Conservation (phyloP, 2,797 vertebrate genomes). For the Delichon dasypus region DNA sequence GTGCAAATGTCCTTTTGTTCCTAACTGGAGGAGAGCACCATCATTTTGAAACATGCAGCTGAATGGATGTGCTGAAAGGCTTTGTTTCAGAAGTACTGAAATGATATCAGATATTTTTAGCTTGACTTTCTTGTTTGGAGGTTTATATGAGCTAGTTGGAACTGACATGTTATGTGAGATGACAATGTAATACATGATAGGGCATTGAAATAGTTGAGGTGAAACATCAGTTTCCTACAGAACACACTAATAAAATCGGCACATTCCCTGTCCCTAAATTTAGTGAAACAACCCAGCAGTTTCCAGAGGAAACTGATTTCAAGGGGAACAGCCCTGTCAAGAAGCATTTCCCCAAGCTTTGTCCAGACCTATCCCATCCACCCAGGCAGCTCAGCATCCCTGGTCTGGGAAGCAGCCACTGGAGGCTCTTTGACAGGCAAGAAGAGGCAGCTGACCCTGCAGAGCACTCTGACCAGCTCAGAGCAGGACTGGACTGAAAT, state of each 20-base stretch:
- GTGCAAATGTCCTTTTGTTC: not conserved
- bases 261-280: not conserved
- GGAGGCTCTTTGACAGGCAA: not conserved
- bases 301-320: slow-evolving; percentile 2
- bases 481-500: not conserved
- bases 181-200: not conserved
- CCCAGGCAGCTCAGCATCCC: not conserved
- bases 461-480: not conserved
- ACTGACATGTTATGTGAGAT: not conserved
- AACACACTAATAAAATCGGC: not conserved
- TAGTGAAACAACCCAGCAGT: not conserved
- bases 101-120: not conserved
- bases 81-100: not conserved
- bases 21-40: not conserved
- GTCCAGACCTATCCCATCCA: not conserved
- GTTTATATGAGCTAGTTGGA: not conserved
- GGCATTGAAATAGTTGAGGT: not conserved
- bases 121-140: not conserved
- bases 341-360: not conserved
- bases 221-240: not conserved
- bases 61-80: not conserved
- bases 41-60: not conserved
- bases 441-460: not conserved
- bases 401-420: not conserved
- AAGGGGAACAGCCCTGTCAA: not conserved